Evolutionary conservation across 1,140 invertebrate genomes (phyloP), one percentile per base, ranked within the genome.

Genomic region (Chionoecetes opilio): DNA sequence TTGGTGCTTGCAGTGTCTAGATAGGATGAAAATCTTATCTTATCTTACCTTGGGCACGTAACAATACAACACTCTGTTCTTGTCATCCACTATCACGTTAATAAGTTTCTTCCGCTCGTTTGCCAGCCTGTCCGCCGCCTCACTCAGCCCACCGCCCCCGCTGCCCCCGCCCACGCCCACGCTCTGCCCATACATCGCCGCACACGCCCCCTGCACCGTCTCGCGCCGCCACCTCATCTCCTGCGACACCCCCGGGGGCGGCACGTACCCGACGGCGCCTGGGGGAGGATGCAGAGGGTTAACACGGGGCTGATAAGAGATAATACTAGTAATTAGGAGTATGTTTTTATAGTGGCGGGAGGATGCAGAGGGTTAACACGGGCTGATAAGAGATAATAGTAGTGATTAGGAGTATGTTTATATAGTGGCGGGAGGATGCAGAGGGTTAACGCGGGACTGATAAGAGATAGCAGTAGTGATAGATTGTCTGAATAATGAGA

Each of bases 1-100:
- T n/a, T n/a, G n/a, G n/a, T n/a, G n/a, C n/a, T n/a, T n/a, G n/a
- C n/a, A n/a, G n/a, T n/a, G n/a, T n/a, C n/a, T n/a, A n/a, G n/a
- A n/a, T n/a, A n/a, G n/a, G n/a, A n/a, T n/a, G n/a, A n/a, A n/a
- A n/a, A n/a, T n/a, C 46, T 11, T 17, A 53, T 17, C 11, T 17
- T 9, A 53, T 11, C 9, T 97, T 97, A 98, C 98, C 98, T 99
- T 99, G 92, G 99, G 99, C 89, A 99, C 98, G 97, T 99, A 99
- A 97, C 99, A 99, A 97, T 99, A 99, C 0, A 99, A 97, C 3
- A 99, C 97, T 96, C 98, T 98, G 96, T 99, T 98, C 89, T 98
- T 97, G 96, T 98, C 98, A 96, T 99, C 98, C 29, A 99, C 98
- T 93, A 99, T 97, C 97, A 99, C 37, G 34, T 95, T 93, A 87